Percentiles rank a stretch among this genome's conserved stretches.
These are phyloP conservation scores for Champsocephalus esox DNA, from an alignment of 2,797 vertebrate genomes.

Conservation along the genomic window DNA sequence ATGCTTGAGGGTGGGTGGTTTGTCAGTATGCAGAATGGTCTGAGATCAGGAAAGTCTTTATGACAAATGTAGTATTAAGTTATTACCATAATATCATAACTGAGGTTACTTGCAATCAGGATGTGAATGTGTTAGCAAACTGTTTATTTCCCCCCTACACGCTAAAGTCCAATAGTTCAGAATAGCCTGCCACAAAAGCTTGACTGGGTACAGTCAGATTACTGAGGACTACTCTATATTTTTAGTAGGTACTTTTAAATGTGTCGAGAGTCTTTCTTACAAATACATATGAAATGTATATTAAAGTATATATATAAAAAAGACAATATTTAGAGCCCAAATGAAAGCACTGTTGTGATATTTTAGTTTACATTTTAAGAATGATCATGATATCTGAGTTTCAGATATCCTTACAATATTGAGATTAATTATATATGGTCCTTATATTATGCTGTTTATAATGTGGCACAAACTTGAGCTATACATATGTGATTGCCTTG, in stretches of 20 bases:
- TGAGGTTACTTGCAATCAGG: background rate
- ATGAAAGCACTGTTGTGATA: background rate
- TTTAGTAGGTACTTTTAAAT: too few relatives aligned
- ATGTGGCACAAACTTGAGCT: background rate
- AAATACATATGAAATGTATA: too few relatives aligned
- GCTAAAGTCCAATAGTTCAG: too few relatives aligned
- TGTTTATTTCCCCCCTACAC: too few relatives aligned
- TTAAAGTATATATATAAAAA: too few relatives aligned
- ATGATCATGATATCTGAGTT: background rate
- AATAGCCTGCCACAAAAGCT: too few relatives aligned
- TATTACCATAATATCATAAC: slow-evolving; percentile 4
- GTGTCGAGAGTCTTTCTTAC: too few relatives aligned
- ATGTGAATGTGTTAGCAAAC: background rate
- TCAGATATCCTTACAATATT: background rate
- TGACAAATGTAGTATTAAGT: background rate
- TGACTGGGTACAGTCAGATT: too few relatives aligned
- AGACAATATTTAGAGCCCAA: background rate
- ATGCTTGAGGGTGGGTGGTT: slow-evolving; percentile 42
- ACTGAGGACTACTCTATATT: too few relatives aligned
- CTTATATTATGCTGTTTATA: background rate
- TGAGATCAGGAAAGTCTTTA: slow-evolving; percentile 9
- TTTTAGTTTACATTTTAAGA: too few relatives aligned
- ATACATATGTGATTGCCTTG: background rate
- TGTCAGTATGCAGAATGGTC: background rate
- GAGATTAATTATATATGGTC: slow-evolving; percentile 1